These are phyloP conservation scores for Charanyca ferruginea DNA, from an alignment of 2,888 invertebrate genomes.

Conservation along the genomic window DNA sequence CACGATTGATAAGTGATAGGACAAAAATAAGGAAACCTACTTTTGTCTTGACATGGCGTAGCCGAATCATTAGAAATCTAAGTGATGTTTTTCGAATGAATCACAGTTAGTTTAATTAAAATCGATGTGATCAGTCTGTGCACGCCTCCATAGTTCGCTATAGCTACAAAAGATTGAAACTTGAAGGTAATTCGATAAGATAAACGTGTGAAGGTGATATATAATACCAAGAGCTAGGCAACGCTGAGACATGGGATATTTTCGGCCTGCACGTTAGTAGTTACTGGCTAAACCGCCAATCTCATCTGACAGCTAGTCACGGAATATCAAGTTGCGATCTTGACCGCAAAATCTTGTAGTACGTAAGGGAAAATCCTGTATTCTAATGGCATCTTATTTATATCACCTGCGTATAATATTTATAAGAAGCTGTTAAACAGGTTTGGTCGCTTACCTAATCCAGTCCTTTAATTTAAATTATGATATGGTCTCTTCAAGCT, in stretches of 20 bases:
- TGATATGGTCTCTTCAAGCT: background rate
- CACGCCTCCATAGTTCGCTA: background rate
- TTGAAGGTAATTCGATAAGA: background rate
- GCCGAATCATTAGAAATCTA: background rate
- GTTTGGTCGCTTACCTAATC: background rate
- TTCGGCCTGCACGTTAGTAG: background rate
- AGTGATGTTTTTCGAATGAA: background rate
- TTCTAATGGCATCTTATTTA: slow-evolving; percentile 1
- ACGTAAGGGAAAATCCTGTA: slow-evolving; percentile 1
- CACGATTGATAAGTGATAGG: background rate
- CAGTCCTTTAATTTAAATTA: slow-evolving; percentile 2
- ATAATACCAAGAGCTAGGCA: background rate
- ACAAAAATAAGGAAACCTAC: background rate
- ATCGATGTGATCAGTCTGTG: background rate
- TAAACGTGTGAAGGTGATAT: background rate
- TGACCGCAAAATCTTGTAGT: background rate
- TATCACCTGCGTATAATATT: background rate
- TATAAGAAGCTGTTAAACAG: background rate
- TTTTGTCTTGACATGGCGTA: background rate
- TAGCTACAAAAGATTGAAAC: background rate
- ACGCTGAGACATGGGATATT: background rate
- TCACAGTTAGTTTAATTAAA: background rate
- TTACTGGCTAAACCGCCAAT: background rate
- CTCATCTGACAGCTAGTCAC: background rate
- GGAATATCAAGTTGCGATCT: background rate